A percentile compares a stretch with the other conserved stretches of the same genome.
Conservation (phyloP, 1,140 invertebrate genomes). For the Sitobion miscanthi region DNA sequence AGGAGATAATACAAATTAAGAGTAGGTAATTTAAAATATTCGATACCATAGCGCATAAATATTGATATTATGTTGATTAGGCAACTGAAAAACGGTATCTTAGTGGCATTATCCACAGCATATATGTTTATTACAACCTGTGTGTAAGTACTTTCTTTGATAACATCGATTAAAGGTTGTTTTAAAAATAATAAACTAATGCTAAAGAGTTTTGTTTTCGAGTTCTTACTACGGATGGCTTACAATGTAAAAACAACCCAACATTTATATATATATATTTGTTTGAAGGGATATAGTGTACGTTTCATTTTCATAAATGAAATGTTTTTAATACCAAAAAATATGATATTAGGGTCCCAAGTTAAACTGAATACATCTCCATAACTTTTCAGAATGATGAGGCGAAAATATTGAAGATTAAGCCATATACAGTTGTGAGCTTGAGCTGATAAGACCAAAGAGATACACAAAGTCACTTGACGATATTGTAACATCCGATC, state of each 20-base stretch:
- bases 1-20: no score
- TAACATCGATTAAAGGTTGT: not conserved
- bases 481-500: not conserved
- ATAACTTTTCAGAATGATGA: not conserved
- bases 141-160: not conserved
- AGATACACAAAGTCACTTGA: not conserved
- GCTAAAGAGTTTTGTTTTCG: not conserved
- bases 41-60: not conserved
- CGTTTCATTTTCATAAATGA: not conserved
- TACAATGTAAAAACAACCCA: not conserved
- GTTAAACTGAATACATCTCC: not conserved
- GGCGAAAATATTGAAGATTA: conserved; percentile 1
- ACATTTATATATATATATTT: not conserved
- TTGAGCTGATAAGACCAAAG: not conserved
- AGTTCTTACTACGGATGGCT: not conserved
- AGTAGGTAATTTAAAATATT: no score
- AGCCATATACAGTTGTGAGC: not conserved
- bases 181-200: not conserved
- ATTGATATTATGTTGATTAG: not conserved
- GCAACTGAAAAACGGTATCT: not conserved
- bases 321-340: not conserved
- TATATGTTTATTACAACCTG: not conserved
- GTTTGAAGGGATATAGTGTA: not conserved
- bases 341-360: not conserved
- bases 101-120: not conserved